These are phyloP conservation scores for Rhyacophila brunnea DNA, from an alignment of 1,140 invertebrate genomes.

Conservation along the genomic window DNA sequence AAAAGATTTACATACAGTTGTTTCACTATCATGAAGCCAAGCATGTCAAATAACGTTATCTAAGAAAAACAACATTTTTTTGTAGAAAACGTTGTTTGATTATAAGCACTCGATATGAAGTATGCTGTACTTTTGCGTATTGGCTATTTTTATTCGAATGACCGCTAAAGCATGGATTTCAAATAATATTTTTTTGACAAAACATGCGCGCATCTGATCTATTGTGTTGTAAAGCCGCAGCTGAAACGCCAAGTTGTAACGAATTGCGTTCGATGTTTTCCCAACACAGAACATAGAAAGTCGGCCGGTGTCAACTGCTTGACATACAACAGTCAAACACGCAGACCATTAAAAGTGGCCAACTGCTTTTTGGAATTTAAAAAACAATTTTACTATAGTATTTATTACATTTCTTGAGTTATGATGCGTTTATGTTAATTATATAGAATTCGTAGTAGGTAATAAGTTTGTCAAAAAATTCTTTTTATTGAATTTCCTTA, in stretches of 20 bases:
- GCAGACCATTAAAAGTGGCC: slow-evolving; percentile 1
- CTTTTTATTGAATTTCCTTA: slow-evolving; percentile 1
- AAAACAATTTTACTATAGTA: not conserved
- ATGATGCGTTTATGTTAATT: slow-evolving; percentile 3
- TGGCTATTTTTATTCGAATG: too few relatives aligned
- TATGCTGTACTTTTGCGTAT: too few relatives aligned
- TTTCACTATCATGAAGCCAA: too few relatives aligned
- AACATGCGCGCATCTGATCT: too few relatives aligned
- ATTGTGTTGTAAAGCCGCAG: too few relatives aligned
- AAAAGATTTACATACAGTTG: too few relatives aligned
- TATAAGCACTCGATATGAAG: too few relatives aligned
- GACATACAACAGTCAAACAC: not conserved
- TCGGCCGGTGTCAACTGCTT: not conserved
- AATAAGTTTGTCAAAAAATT: not conserved
- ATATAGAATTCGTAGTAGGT: not conserved
- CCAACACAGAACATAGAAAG: not conserved
- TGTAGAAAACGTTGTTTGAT: too few relatives aligned
- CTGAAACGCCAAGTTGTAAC: not conserved
- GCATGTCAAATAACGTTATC: too few relatives aligned
- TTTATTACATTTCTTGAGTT: slow-evolving; percentile 1
- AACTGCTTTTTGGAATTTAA: not conserved
- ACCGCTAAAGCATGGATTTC: too few relatives aligned
- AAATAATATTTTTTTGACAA: too few relatives aligned
- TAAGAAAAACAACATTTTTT: too few relatives aligned
- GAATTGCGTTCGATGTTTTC: slow-evolving; percentile 1